Percentiles rank a stretch among this genome's conserved stretches.
These are phyloP conservation scores for Gasteruption jaculator DNA, from an alignment of 2,888 invertebrate species.

Conservation along the genomic window DNA sequence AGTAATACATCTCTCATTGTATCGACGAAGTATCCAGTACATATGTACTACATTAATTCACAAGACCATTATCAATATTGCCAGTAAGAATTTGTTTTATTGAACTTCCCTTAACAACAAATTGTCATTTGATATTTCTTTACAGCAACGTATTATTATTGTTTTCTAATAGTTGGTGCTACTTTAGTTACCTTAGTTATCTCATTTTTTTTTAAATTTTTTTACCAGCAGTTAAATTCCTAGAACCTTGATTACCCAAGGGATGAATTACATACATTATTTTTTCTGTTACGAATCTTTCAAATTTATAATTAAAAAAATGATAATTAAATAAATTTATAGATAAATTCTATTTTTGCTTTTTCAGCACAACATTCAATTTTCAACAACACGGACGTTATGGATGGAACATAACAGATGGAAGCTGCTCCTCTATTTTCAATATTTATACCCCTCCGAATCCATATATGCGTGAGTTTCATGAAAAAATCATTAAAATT, in stretches of 20 bases:
- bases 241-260: too few species aligned
- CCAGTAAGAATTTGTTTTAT: conserved; percentile 34
- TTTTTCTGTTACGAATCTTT: too few species aligned
- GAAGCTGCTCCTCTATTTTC: conserved; percentile 35
- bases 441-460: conserved; percentile 35
- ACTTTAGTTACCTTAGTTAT: too few species aligned
- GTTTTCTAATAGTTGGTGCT: too few species aligned
- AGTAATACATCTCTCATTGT: conserved; percentile 35
- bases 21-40: conserved; percentile 38
- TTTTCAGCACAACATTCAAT: conserved; percentile 32
- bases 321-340: conserved; percentile 3
- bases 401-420: conserved; percentile 44
- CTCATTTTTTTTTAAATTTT: neutral
- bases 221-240: too few species aligned
- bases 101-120: neutral
- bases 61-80: conserved; percentile 25
- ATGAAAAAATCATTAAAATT: neutral
- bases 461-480: conserved; percentile 44
- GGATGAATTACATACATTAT: too few species aligned
- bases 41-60: conserved; percentile 34
- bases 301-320: conserved; percentile 5
- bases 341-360: neutral
- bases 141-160: too few species aligned
- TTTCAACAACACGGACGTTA: conserved; percentile 49
- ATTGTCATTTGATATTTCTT: too few species aligned